Evolutionary conservation across 2,888 invertebrate species (phyloP).

Genomic region (Lasioglossum figueresi): DNA sequence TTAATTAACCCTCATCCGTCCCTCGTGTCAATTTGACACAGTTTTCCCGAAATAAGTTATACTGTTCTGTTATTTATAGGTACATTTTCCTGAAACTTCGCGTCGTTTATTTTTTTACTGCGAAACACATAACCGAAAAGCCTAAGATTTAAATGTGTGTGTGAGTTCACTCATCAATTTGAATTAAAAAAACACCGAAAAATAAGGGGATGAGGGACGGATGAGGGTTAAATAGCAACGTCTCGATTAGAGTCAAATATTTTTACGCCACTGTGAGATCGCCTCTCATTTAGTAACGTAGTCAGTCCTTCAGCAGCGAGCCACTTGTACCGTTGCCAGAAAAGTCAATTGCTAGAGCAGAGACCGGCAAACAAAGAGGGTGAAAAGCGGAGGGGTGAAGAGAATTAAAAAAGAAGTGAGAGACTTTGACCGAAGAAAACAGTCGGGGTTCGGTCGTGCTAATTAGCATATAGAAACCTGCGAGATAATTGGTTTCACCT

Average conservation of each 20-base stretch:
- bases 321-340: slow-evolving; percentile 11
- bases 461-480: background rate
- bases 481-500: background rate
- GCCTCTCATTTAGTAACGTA: background rate
- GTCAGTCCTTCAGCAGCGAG: background rate
- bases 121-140: no score
- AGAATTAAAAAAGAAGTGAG: background rate
- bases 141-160: no score
- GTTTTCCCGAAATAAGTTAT: no score
- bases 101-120: no score
- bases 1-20: no score
- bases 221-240: background rate
- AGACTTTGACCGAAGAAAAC: background rate
- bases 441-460: background rate
- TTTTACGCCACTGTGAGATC: slow-evolving; percentile 3
- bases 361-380: background rate
- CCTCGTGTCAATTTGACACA: no score
- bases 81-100: no score
- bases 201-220: background rate
- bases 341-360: background rate
- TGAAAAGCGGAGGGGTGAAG: background rate
- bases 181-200: no score
- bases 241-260: background rate
- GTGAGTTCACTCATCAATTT: no score
- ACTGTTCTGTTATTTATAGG: no score